Conservation (phyloP, 2,888 invertebrate species). For the Zonitis immaculata region DNA sequence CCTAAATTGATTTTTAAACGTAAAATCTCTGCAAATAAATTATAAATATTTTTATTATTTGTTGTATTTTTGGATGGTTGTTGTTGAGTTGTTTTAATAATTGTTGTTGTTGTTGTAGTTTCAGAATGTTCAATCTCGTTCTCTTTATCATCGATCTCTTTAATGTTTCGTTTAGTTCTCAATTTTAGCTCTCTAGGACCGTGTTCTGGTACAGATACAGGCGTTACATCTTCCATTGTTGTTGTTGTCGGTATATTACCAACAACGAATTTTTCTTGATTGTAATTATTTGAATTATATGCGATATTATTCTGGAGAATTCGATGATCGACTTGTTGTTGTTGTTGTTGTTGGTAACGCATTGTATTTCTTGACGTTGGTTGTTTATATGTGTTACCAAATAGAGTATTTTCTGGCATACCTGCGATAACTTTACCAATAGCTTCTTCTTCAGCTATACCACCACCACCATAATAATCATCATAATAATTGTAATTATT, state of each 20-base stretch:
- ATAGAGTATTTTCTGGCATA: slow-evolving; percentile 34
- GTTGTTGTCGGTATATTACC: slow-evolving; percentile 60
- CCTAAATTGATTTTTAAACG: slow-evolving; percentile 66
- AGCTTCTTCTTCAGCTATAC: slow-evolving; percentile 72
- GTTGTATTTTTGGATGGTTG: too few species aligned
- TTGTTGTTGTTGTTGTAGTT: slow-evolving; percentile 6
- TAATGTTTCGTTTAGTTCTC: slow-evolving; percentile 23
- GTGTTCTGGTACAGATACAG: slow-evolving; percentile 61
- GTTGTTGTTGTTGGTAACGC: slow-evolving; percentile 22
- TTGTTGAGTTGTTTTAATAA: slow-evolving; percentile 16
- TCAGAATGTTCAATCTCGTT: slow-evolving; percentile 11
- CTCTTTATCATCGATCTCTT: slow-evolving; percentile 7
- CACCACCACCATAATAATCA: slow-evolving; percentile 68
- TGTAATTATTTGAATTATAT: slow-evolving; percentile 9
- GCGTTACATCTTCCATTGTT: slow-evolving; percentile 51
- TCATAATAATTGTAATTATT: slow-evolving; percentile 58
- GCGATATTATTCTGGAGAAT: slow-evolving; percentile 20
- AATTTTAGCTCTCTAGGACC: slow-evolving; percentile 53
- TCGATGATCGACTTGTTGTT: slow-evolving; percentile 32
- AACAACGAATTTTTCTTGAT: slow-evolving; percentile 58
- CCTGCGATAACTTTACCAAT: slow-evolving; percentile 70
- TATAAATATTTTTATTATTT: too few species aligned
- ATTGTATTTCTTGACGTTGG: slow-evolving; percentile 31
- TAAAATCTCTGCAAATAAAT: slow-evolving; percentile 59
- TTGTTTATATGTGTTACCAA: slow-evolving; percentile 26